Percentiles rank a stretch among this genome's conserved stretches.
Conservation (phyloP, 2,797 vertebrate genomes). For the Hippopotamyrus pictus region DNA sequence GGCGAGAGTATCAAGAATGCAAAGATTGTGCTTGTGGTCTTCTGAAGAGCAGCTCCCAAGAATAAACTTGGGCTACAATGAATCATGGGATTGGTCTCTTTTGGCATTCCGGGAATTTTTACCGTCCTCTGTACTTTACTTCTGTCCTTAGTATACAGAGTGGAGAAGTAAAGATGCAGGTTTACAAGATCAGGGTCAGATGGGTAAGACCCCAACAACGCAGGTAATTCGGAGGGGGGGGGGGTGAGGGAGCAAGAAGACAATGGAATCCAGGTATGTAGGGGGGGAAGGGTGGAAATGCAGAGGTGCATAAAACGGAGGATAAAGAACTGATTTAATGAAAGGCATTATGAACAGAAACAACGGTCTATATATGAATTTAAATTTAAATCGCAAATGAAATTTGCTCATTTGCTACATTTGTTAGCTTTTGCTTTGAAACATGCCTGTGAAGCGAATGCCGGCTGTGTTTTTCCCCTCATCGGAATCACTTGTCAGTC, state of each 20-base stretch:
- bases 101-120: not conserved
- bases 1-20: not conserved
- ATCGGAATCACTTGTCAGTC: not conserved
- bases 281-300: not conserved
- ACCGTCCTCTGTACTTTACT: not conserved
- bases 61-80: not conserved
- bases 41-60: not conserved
- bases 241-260: not conserved
- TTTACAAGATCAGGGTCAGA: not conserved
- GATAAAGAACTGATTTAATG: not conserved
- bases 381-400: not conserved
- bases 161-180: not conserved
- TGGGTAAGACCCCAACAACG: not conserved
- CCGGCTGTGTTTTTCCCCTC: not conserved
- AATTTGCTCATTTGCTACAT: not conserved
- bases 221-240: not conserved
- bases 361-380: not conserved
- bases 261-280: not conserved
- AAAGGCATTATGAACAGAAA: not conserved
- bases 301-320: not conserved
- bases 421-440: not conserved
- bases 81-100: not conserved
- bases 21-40: not conserved
- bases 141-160: not conserved
- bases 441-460: not conserved